phyloP scores from a whole-genome alignment of 2,888 invertebrate genomes.

The Clivina fossor region DNA sequence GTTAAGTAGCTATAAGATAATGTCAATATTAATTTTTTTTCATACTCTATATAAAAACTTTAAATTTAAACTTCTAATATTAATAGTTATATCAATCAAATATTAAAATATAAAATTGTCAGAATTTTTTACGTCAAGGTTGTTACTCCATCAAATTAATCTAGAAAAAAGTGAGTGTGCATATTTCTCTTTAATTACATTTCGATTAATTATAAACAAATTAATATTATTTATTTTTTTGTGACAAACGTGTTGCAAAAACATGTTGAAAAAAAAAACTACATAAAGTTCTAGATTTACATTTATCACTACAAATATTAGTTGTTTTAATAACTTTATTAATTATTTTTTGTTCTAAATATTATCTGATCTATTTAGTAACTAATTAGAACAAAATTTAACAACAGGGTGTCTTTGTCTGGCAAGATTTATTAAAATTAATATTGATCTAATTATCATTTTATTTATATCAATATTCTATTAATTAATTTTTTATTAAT shows the following conservation, averaged over 20 bases:
- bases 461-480: no score
- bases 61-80: no score
- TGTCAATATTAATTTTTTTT: no score
- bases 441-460: no score
- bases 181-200: slow-evolving; percentile 19
- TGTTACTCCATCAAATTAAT: slow-evolving; percentile 13
- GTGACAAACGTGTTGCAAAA: no score
- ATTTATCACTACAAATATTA: slow-evolving; percentile 21
- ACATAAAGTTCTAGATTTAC: neutral
- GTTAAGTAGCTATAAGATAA: no score
- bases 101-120: no score
- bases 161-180: slow-evolving; percentile 10
- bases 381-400: slow-evolving; percentile 12
- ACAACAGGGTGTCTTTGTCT: slow-evolving; percentile 14
- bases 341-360: slow-evolving; percentile 6
- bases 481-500: no score
- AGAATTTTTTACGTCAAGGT: no score
- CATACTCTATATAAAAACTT: no score
- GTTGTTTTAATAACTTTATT: slow-evolving; percentile 21
- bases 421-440: no score
- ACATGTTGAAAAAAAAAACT: slow-evolving; percentile 5
- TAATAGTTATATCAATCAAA: no score
- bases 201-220: slow-evolving; percentile 21
- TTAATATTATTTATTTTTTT: slow-evolving; percentile 13
- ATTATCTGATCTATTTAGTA: slow-evolving; percentile 8